Evolutionary conservation across 2,797 vertebrate genomes (phyloP), one percentile per base, ranked within the genome.

Genomic region (Agapornis canus): DNA sequence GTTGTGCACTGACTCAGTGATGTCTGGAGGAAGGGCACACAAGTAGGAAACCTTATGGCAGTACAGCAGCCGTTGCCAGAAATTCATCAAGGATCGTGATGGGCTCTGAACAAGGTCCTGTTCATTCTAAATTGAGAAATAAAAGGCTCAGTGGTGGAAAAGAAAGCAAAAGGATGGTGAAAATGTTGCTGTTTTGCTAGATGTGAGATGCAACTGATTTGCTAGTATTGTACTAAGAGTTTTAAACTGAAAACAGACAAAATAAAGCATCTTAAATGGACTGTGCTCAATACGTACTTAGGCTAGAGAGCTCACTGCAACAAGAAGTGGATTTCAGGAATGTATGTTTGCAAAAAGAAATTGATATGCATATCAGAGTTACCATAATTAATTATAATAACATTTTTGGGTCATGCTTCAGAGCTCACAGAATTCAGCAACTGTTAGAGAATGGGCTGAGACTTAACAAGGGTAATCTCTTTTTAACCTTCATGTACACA

Each of bases 341-440:
- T n/a, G 26, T 81, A 45, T 48, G 31, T 86, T 93, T 87, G 65
- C 49, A 72, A 78, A 91, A 92, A 86, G 21, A 43, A 92, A 88
- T 86, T 83, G 35, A 90, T 88, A 97, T 83, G 76, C 79, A 43
- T 86, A 91, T 92, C 84, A 92, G 84, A 95, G 82, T 82, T 94
- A 84, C 56, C 60, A 35, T 82, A 95, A 95, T 93, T 93, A 95
- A 96, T 94, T 95, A 91, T 73, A 95, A 86, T 87, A 95, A 92
- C 47, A 15, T 76, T 89, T 96, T 94, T 76, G 69, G 82, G 76
- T 96, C 85, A 93, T 86, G 94, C 91, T 90, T 94, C 89, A 91
- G 61, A 79, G 65, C 64, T 94, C 84, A 91, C 78, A 91, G 78
- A 90, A 94, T 71, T 78, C 94, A 83, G 86, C 59, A 94, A 92